These are phyloP conservation scores for Calcarius lapponicus DNA, from an alignment of 2,797 vertebrate genomes.

Conservation along the genomic window DNA sequence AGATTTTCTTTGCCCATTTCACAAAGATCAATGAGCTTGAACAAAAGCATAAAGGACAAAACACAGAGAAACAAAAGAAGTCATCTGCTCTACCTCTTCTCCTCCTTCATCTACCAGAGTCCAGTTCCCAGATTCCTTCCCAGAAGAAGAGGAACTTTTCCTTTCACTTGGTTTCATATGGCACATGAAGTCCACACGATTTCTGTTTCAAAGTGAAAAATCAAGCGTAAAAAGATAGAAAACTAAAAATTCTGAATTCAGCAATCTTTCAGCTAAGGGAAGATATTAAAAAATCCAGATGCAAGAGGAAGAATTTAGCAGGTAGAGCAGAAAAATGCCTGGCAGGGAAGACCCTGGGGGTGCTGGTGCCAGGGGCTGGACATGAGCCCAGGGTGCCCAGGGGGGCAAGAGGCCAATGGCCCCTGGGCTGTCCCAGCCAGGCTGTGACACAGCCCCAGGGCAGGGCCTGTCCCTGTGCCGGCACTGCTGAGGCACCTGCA, in stretches of 20 bases:
- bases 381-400: not conserved
- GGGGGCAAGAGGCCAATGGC: rapidly evolving
- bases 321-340: not conserved
- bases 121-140: slow-evolving; percentile 90
- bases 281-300: not conserved
- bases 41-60: not conserved
- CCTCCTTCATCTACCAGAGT: slow-evolving; percentile 96
- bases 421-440: not conserved
- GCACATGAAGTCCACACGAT: slow-evolving; percentile 89
- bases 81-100: slow-evolving; percentile 86
- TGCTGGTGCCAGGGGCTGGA: rapidly evolving
- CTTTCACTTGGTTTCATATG: slow-evolving; percentile 92
- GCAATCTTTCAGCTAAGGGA: not conserved
- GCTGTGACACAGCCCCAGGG: not conserved
- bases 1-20: not conserved
- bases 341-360: not conserved
- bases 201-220: slow-evolving; percentile 73
- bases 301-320: not conserved
- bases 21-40: not conserved
- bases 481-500: too few relatives aligned
- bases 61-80: not conserved
- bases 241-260: not conserved
- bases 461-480: too few relatives aligned
- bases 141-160: slow-evolving; percentile 78
- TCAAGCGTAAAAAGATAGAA: not conserved